Evolutionary conservation across 2,797 vertebrate genomes (phyloP), one percentile per base, ranked within the genome.

Genomic region (Paratrypauchen microcephalus): DNA sequence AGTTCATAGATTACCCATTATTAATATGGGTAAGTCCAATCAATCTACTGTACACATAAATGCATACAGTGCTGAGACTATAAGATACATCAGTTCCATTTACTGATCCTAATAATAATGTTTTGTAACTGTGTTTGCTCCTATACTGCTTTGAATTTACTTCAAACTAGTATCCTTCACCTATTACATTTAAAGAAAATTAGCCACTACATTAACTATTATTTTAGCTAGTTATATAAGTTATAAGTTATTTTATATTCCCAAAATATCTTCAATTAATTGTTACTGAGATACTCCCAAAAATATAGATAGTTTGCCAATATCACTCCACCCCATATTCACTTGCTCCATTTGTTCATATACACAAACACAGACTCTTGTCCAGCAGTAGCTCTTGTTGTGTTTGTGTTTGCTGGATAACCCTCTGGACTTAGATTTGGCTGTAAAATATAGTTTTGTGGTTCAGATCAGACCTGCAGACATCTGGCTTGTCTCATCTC

Each of bases 371-470:
- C 50, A 54, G 50, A 21, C 50, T n/a, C 2, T 9, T 21, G 19
- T 54, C n/a, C 52, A 55, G 52, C 52, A 55, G 9, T 55, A 55
- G 52, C 52, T 55, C 52, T 55, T 23, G 21, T 23, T 55, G 52
- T 23, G 21, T 24, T 23, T 55, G 52, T 23, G 52, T 55, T 23
- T 55, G 23, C 8, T 55, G 52, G 52, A 21, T 55, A 23, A 55
- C 52, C 52, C 11, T 55, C 52, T 55, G 52, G 8, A 12, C 52
- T 18, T 57, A 13, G 81, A 77, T 77, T 88, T 90, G 87, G 89
- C 88, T 86, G 87, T 88, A 85, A 90, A 91, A 75, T 73, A 54
- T 70, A 62, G 83, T 81, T 83, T 74, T 91, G 85, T 84, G 85
- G 88, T 84, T 86, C 70, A 60, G 73, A 80, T 76, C 72, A 80